Percentiles rank a stretch among this genome's conserved stretches.
Evolutionary conservation across 64 coral and sea anemone genomes (phyloP).

Genomic region (Porites australiensis): DNA sequence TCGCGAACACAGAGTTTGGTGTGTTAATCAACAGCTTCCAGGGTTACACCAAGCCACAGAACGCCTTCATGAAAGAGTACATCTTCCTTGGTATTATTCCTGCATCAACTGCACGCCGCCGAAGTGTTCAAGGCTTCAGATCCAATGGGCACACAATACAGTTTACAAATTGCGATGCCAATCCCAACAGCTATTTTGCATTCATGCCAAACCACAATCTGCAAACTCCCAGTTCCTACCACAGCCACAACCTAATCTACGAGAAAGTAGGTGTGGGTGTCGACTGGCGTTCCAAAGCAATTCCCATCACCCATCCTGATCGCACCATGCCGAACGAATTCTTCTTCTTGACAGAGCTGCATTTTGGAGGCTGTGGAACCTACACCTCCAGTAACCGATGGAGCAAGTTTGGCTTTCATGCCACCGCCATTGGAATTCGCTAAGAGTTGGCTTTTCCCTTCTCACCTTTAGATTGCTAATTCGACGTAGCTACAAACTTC

Average conservation of each 20-base stretch:
- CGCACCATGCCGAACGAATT: conserved; percentile 1
- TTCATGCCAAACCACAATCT: conserved; percentile 63
- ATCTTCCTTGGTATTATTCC: conserved; percentile 36
- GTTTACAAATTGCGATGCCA: conserved; percentile 50
- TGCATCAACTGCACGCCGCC: neutral
- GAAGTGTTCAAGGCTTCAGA: conserved; percentile 21
- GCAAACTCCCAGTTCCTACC: neutral
- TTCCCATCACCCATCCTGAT: conserved; percentile 1
- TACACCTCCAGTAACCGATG: conserved; percentile 76
- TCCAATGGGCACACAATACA: conserved; percentile 31
- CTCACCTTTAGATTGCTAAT: no score
- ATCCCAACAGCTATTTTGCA: neutral
- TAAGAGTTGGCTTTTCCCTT: no score
- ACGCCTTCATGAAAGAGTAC: neutral
- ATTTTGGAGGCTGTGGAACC: conserved; percentile 70
- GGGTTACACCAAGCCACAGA: conserved; percentile 24
- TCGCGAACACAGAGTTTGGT: no score
- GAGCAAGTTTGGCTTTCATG: neutral
- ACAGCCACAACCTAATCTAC: no score
- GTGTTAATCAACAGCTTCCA: no score
- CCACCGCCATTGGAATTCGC: conserved; percentile 72
- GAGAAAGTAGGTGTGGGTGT: neutral
- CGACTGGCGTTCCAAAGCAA: conserved; percentile 51
- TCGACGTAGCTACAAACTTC: no score
- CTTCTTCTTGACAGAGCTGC: conserved; percentile 65